Evolutionary conservation across 2,888 invertebrate species (phyloP), one percentile per base, ranked within the genome.

Genomic region (Ecdyonurus torrentis): DNA sequence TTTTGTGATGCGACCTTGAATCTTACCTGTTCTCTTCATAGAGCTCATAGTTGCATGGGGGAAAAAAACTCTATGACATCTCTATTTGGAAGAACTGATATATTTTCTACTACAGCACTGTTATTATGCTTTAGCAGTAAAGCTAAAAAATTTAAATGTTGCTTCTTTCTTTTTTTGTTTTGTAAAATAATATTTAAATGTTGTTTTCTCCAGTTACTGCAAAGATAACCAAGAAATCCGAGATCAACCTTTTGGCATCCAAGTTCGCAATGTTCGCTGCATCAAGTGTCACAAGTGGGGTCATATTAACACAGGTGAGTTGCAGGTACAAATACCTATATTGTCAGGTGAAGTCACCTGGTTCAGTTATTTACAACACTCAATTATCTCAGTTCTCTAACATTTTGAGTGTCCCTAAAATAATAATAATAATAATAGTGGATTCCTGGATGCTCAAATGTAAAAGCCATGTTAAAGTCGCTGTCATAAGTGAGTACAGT

Each of bases 261-360:
- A 95, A 76, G 96, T 97, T 1, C 79, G 96, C 63, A 96, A 99
- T 78, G 98, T 99, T 0, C 83, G 98, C 37, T 99, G 99, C 71
- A 94, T 99, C 64, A 98, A 98, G 74, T 99, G 99, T 72, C 94
- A 97, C 74, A 96, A 96, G 73, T 99, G 98, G 98, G 99, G 99
- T 7, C 99, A 99, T 73, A 90, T 97, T 62, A 96, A 96, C 74
- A 97, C 89, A 76, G 87, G 86, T 84, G 72, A 69, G 59, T 25
- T n/a, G n/a, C n/a, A n/a, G n/a, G n/a, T n/a, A n/a, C n/a, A n/a
- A n/a, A n/a, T n/a, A n/a, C n/a, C n/a, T n/a, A n/a, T n/a, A n/a
- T n/a, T n/a, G n/a, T n/a, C n/a, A n/a, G n/a, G n/a, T n/a, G n/a
- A n/a, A n/a, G n/a, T n/a, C n/a, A n/a, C n/a, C n/a, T n/a, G n/a